Evolutionary conservation across 2,797 vertebrate genomes (phyloP), one percentile per base, ranked within the genome.

Genomic region (Labroides dimidiatus): DNA sequence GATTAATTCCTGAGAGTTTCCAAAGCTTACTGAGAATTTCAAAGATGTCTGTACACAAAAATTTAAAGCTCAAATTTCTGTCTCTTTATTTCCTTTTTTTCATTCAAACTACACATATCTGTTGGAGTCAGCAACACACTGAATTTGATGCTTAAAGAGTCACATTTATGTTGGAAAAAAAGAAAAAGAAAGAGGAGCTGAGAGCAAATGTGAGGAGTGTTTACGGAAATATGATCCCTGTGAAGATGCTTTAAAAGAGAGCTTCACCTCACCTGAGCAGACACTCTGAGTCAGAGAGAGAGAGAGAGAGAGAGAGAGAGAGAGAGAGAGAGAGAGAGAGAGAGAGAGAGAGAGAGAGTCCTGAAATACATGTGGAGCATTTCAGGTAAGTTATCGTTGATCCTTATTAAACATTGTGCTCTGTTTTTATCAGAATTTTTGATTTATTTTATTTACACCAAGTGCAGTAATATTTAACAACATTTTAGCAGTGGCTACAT

Each of bases 311-410:
- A n/a, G n/a, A n/a, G n/a, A n/a, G n/a, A n/a, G n/a, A n/a, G n/a
- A n/a, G n/a, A n/a, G n/a, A n/a, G n/a, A n/a, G n/a, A n/a, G n/a
- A n/a, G n/a, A n/a, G n/a, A n/a, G n/a, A n/a, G n/a, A n/a, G n/a
- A 49, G 20, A 21, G 0, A 23, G 2, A 48, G 45, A 23, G 11
- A 13, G 20, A 48, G 45, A 20, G 45, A 68, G 39, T 52, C 19
- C 50, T 56, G 2, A 37, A 52, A 24, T 4, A 57, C 57, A 67
- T 19, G 59, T 50, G 67, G 36, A 84, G 47, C 43, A 20, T 16
- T 30, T 11, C 19, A 79, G 86, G 91, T 91, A 55, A 91, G 91
- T 65, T 42, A 49, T 39, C n/a, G 23, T 13, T 10, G 0, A 20
- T 30, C 8, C 6, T 14, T 0, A 37, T 5, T 21, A 2, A 66